A percentile compares a stretch with the other conserved stretches of the same genome.
These are phyloP conservation scores for Pipa parva DNA, from an alignment of 2,113 vertebrate species.

Conservation along the genomic window DNA sequence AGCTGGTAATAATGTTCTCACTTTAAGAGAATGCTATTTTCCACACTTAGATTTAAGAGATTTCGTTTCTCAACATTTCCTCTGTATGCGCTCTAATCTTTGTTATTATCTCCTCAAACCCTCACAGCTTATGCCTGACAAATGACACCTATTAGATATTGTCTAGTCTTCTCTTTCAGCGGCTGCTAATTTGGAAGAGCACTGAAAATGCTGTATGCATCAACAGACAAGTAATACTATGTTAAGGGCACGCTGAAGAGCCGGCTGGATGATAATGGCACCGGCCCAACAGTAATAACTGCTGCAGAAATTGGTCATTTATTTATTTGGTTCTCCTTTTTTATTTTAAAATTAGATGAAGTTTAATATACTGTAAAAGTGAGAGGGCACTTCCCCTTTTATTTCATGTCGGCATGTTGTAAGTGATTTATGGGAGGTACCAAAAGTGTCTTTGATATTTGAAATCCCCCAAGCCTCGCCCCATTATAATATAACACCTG, in stretches of 20 bases:
- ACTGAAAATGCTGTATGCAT: conserved; percentile 73
- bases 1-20: not conserved
- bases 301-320: conserved; percentile 82
- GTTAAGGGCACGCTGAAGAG: conserved; percentile 79
- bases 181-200: conserved; percentile 71
- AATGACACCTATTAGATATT: conserved; percentile 68
- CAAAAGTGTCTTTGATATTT: conserved; percentile 3
- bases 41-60: not conserved
- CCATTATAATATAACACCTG: no score
- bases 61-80: not conserved
- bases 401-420: conserved; percentile 59
- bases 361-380: conserved; percentile 79
- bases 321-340: conserved; percentile 72
- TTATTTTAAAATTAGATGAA: conserved; percentile 77
- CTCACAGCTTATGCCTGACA: conserved; percentile 68
- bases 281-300: conserved; percentile 77
- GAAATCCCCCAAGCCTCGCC: conserved; percentile 4
- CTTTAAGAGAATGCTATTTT: not conserved
- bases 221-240: conserved; percentile 77
- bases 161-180: conserved; percentile 61
- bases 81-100: conserved; percentile 62
- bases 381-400: conserved; percentile 76
- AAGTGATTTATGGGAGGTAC: conserved; percentile 66
- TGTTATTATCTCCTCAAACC: conserved; percentile 70
- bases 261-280: conserved; percentile 69